phyloP scores from a whole-genome alignment of 2,797 vertebrate species.

The Oophaga sylvatica region DNA sequence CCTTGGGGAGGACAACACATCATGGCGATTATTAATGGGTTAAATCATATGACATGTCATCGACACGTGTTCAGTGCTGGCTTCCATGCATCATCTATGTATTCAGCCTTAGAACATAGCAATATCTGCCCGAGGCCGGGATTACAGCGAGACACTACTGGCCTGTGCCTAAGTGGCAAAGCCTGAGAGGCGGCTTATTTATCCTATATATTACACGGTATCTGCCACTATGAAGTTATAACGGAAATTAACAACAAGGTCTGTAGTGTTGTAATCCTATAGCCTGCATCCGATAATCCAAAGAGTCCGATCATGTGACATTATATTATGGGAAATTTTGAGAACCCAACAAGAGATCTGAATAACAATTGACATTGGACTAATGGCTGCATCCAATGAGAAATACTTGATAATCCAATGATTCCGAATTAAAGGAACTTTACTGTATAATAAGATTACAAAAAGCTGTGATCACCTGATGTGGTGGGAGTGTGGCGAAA shows the following conservation, averaged over 20 bases:
- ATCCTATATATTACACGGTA: neutral
- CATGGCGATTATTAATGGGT: slow-evolving; percentile 19
- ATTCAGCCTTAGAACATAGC: slow-evolving; percentile 50
- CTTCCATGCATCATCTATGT: slow-evolving; percentile 41
- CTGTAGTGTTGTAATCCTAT: neutral
- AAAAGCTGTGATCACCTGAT: no score
- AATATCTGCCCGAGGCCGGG: slow-evolving; percentile 5
- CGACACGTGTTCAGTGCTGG: neutral
- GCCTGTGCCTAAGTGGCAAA: neutral
- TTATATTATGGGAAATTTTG: neutral
- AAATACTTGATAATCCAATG: no score
- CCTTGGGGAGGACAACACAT: neutral
- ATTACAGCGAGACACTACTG: neutral
- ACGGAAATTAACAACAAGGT: neutral
- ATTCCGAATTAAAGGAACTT: no score
- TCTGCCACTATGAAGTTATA: neutral
- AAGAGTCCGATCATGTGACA: neutral
- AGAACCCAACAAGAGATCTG: neutral
- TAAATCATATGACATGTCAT: slow-evolving; percentile 17
- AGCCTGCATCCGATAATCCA: neutral
- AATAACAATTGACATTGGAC: no score
- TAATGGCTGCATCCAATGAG: no score
- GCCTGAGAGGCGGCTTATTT: neutral
- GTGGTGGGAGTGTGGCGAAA: no score
- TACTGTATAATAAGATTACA: no score